phyloP scores from a whole-genome alignment of 2,113 vertebrate genomes.

The Zosterops hypoxanthus region DNA sequence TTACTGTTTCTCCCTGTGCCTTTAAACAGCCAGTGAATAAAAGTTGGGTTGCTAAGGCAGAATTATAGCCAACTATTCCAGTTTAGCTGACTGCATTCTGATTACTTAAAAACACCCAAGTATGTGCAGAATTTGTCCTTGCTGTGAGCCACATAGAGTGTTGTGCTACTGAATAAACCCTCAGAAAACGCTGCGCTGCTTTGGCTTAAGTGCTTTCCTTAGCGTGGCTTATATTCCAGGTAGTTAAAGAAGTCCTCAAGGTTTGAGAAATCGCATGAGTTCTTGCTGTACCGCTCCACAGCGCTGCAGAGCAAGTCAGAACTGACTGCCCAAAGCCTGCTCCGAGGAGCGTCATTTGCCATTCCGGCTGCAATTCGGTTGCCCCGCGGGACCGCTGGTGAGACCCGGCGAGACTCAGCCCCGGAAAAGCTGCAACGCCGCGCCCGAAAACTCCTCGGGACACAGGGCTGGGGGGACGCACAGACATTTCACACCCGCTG shows the following conservation, averaged over 20 bases:
- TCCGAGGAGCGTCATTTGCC: not conserved
- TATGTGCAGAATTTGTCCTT: conserved; percentile 49
- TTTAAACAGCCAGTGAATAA: conserved; percentile 26
- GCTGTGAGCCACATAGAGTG: not conserved
- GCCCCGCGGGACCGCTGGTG: not conserved
- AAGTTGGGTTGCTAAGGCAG: conserved; percentile 43
- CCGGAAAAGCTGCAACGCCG: not conserved
- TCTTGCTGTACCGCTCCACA: not conserved
- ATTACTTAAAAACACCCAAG: conserved; percentile 49
- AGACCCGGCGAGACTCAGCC: not conserved
- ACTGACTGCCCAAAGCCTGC: not conserved
- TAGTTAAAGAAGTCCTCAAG: not conserved
- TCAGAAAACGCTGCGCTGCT: not conserved
- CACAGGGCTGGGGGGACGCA: rapidly evolving
- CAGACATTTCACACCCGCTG: rapidly evolving
- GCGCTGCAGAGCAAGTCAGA: not conserved
- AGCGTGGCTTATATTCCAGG: not conserved
- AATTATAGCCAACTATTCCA: conserved; percentile 46
- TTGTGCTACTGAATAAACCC: not conserved
- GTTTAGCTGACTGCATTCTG: conserved; percentile 39
- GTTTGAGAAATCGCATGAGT: not conserved
- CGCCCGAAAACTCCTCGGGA: not conserved
- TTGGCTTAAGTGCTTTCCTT: not conserved
- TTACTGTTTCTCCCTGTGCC: not conserved
- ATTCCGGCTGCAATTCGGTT: not conserved